Base-by-base conservation (phyloP, 2,113 vertebrate species). In the Sprattus sprattus region DNA sequence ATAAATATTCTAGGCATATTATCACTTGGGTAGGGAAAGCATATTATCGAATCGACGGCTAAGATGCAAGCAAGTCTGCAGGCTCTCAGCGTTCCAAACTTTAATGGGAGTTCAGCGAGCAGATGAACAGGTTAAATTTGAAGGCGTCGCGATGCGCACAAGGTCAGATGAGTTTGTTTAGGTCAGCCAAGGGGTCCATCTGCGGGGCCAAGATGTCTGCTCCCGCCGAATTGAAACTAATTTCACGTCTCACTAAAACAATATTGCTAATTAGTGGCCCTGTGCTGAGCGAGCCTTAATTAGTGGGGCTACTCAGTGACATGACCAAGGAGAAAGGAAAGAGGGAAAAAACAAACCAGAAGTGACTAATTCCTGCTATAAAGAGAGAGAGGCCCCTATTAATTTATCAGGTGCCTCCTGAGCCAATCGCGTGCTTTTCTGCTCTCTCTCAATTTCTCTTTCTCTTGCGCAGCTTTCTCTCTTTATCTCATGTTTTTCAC, bases 261-360 rank as follows among this genome's bases (percentile, higher is more conserved):
- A 81, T 91, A 92, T 91, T 83, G 80, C 91, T 92, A 94, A 93
- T 92, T 91, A 94, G 91, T 87, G 90, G 88, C 85, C 91, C 92
- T 89, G 91, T 90, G 85, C 90, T 2, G 64, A 92, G 91, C 85
- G 84, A 87, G 86, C 89, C 89, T 91, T 94, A 93, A 94, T 95
- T 94, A 95, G 88, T 90, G 90, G 88, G 91, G 92, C 92, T 92
- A 92, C 92, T 88, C 90, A 87, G 88, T 90, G 92, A 93, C 91
- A 92, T 88, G 86, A 87, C 86, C 84, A 84, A 71, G 52, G 86
- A 88, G 86, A 45, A 50, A 20, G 32, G 86, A 45, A 50, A 20
- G 32, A 0, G 54, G 25, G 22, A 45, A n/a, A 45, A 64, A 28
- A 45, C 9, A 60, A 60, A 39, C 39, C 64, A 28, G 15, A 71